Base-by-base conservation (phyloP, 2,888 invertebrate species). In the Himalopsyche tibetana region DNA sequence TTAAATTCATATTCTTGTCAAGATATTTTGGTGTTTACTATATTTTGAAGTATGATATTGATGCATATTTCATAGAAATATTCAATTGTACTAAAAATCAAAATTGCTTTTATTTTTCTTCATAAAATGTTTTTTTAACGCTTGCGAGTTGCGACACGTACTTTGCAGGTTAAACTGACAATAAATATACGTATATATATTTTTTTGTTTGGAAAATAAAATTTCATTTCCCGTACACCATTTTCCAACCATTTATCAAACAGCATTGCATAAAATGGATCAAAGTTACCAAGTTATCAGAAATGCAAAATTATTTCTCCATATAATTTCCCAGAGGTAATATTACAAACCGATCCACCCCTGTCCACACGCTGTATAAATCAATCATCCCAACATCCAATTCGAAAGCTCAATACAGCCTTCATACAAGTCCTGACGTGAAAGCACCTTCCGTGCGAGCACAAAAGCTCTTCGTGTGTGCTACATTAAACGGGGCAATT, bases 331-430 rank as follows among this genome's bases (percentile, higher is more conserved):
- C 63, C 63, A 63, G 63, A 63, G n/a, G 63, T 28, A 11, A n/a
- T 63, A 63, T 63, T 28, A 19, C 28, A 63, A n/a, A 63, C 19
- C 19, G 28, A 63, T 19, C 19, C 63, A 19, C 63, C 19, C 63
- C 63, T 63, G 63, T 63, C 63, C 63, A 63, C 28, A 19, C 19
- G 8, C 63, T 19, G 63, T 63, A 11, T 63, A 63, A 63, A 63
- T 63, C 63, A 63, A 63, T 63, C 63, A 63, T 63, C 63, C 63
- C 63, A 63, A 19, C 63, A 63, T 63, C 63, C 63, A 63, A 63
- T 63, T 63, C 12, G 63, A 63, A 63, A 63, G 63, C 63, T 63
- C 63, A 19, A 63, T 28, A 63, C 63, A 63, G 63, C 63, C 19
- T 63, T 63, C n/a, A 63, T 63, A 63, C 63, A 28, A 19, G 28